Conservation (phyloP, 1,140 invertebrate genomes). For the Leptinotarsa undecemlineata region DNA sequence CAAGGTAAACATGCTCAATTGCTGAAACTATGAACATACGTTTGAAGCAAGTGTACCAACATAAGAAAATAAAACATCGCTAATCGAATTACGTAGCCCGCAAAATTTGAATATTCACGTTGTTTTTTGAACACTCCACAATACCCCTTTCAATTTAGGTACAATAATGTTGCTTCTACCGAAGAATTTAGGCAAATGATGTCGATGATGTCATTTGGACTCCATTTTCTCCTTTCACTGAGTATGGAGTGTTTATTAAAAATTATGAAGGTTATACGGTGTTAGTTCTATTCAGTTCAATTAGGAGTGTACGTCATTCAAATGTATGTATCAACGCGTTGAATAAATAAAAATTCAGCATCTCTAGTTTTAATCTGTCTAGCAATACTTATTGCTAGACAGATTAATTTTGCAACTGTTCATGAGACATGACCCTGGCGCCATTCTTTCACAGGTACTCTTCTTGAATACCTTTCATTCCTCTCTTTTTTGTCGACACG, state of each 20-base stretch:
- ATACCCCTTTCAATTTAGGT: too few relatives aligned
- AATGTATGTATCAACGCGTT: not conserved
- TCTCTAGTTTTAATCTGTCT: not conserved
- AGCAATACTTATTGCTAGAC: not conserved
- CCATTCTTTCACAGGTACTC: slow-evolving; percentile 4
- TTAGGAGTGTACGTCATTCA: not conserved
- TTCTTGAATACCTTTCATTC: slow-evolving; percentile 3
- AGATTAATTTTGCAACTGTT: slow-evolving; percentile 2
- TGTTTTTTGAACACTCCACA: too few relatives aligned
- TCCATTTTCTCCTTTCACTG: too few relatives aligned
- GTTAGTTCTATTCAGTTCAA: not conserved
- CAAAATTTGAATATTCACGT: too few relatives aligned
- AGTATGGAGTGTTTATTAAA: not conserved
- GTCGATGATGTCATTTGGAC: too few relatives aligned
- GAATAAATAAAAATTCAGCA: not conserved
- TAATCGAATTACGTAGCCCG: too few relatives aligned
- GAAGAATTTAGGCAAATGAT: too few relatives aligned
- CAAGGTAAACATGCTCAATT: too few relatives aligned
- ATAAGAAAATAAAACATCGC: too few relatives aligned
- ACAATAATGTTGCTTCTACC: too few relatives aligned
- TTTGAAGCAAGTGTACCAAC: too few relatives aligned
- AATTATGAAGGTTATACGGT: not conserved
- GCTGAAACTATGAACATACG: too few relatives aligned
- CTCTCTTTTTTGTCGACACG: not conserved
- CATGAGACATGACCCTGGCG: not conserved